phyloP scores from a whole-genome alignment of 2,888 invertebrate species.

The Scaeva pyrastri region DNA sequence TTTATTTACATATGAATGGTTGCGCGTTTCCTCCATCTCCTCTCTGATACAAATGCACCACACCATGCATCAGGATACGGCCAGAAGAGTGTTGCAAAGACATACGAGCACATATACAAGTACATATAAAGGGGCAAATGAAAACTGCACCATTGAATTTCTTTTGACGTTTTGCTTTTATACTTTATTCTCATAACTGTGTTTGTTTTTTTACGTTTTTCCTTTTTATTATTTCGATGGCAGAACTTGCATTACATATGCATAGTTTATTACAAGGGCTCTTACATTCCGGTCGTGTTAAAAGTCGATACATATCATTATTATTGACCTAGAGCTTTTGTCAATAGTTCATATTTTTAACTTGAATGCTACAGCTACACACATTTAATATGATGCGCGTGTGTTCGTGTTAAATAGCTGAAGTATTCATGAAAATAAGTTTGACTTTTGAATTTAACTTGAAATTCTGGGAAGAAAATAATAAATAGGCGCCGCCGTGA shows the following conservation, averaged over 20 bases:
- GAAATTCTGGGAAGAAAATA: background rate
- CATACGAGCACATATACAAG: background rate
- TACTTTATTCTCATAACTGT: background rate
- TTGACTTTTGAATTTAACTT: background rate
- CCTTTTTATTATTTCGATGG: background rate
- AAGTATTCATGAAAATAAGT: too few relatives aligned
- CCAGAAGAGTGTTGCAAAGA: conserved; percentile 6
- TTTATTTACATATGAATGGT: conserved; percentile 74
- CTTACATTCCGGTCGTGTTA: conserved; percentile 33
- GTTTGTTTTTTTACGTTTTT: background rate
- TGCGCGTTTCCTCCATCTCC: conserved; percentile 52
- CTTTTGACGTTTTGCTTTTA: conserved; percentile 21
- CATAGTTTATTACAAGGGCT: conserved; percentile 6
- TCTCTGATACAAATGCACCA: background rate
- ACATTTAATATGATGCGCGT: background rate
- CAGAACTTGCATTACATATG: background rate
- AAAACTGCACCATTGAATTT: conserved; percentile 22
- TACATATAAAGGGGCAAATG: background rate
- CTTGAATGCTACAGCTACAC: background rate
- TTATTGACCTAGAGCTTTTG: conserved; percentile 61
- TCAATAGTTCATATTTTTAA: conserved; percentile 43
- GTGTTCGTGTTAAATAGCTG: background rate
- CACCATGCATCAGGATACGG: background rate
- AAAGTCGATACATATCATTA: conserved; percentile 65
- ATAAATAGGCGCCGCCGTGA: too few relatives aligned